Conservation (phyloP, 92 coral and sea anemone genomes). For the Parazoanthus darwini region DNA sequence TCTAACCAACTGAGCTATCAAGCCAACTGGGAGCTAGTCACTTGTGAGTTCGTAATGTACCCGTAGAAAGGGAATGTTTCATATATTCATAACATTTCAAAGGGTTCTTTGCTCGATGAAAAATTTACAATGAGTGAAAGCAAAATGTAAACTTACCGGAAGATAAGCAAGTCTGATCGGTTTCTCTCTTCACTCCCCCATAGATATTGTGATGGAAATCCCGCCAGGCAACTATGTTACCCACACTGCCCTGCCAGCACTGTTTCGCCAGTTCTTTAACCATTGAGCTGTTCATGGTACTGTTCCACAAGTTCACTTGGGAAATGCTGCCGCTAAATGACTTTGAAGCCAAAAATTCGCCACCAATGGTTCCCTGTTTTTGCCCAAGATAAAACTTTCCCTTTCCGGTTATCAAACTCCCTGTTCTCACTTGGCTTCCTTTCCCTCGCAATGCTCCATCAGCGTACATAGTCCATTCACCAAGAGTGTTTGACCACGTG, state of each 20-base stretch:
- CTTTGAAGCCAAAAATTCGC: background rate
- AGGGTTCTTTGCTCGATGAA: too few species aligned
- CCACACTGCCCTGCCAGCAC: conserved; percentile 16
- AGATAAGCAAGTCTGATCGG: background rate
- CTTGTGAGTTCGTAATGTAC: too few species aligned
- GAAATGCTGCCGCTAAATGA: background rate
- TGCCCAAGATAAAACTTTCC: conserved; percentile 3
- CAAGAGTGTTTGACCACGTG: background rate
- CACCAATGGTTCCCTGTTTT: background rate
- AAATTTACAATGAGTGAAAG: too few species aligned
- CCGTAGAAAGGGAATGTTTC: too few species aligned
- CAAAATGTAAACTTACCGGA: background rate
- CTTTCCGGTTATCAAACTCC: background rate
- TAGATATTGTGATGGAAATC: conserved; percentile 10
- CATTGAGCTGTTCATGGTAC: background rate
- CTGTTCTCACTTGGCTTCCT: background rate
- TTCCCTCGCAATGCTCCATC: conserved; percentile 2
- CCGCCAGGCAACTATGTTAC: conserved; percentile 18
- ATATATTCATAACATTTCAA: too few species aligned
- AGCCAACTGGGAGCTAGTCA: too few species aligned
- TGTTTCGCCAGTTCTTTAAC: background rate
- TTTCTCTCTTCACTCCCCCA: background rate
- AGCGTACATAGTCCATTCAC: background rate
- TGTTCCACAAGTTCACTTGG: conserved; percentile 12
- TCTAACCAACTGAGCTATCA: too few species aligned